Percentiles rank a stretch among this genome's conserved stretches.
phyloP scores from a whole-genome alignment of 2,888 invertebrate species.

The Caenorhabditis sulstoni region DNA sequence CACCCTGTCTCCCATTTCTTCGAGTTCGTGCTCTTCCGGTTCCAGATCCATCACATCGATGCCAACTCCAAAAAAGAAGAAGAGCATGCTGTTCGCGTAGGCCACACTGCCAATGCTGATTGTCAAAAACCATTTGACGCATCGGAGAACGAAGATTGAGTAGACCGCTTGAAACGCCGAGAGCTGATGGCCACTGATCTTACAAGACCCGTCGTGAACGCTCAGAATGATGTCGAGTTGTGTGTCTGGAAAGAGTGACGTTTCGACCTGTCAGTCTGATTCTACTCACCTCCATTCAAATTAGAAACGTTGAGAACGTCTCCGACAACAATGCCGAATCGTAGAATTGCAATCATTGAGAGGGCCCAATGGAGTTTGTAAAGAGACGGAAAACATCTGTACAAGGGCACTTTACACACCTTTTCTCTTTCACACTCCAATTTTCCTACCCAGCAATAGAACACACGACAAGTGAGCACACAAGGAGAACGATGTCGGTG shows the following conservation, averaged over 20 bases:
- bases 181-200: not conserved
- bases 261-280: not conserved
- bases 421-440: too few species aligned
- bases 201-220: constrained; percentile 12
- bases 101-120: constrained; percentile 7
- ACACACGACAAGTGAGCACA: not conserved
- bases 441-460: not conserved
- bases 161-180: not conserved
- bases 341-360: not conserved
- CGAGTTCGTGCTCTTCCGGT: constrained; percentile 9
- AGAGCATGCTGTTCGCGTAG: constrained; percentile 6
- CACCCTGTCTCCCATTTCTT: not conserved
- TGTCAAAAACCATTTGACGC: constrained; percentile 17
- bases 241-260: constrained; percentile 28
- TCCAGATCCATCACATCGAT: not conserved
- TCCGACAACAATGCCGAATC: constrained; percentile 8
- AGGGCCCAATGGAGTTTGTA: constrained; percentile 23
- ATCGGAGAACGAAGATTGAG: constrained; percentile 7
- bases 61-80: constrained; percentile 9
- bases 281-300: constrained; percentile 16
- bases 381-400: not conserved
- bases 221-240: constrained; percentile 28
- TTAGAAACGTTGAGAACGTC: constrained; percentile 26
- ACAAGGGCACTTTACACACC: not conserved
- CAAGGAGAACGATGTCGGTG: constrained; percentile 3